Percentiles rank a stretch among this genome's conserved stretches.
Conservation (phyloP, 1,140 invertebrate genomes). For the Drosophila obscura region DNA sequence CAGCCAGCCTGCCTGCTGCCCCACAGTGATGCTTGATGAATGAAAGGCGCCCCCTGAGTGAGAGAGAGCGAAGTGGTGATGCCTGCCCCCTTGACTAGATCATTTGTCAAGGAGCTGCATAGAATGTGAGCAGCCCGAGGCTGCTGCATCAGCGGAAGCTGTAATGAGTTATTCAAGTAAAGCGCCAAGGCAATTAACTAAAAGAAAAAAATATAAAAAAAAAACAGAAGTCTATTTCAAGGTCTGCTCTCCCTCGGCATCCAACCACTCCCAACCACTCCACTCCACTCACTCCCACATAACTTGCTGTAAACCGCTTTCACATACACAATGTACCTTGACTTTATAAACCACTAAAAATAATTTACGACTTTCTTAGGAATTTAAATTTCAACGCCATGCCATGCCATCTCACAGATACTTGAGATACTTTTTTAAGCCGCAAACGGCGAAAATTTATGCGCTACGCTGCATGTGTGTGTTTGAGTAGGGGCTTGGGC, state of each 20-base stretch:
- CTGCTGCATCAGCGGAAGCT: constrained; percentile 64
- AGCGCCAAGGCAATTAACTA: constrained; percentile 70
- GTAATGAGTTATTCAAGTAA: constrained; percentile 77
- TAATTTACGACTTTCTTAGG: constrained; percentile 79
- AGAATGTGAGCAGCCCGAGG: constrained; percentile 65
- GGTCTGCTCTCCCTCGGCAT: constrained; percentile 11
- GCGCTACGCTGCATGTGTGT: constrained; percentile 44
- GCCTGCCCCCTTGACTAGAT: constrained; percentile 38
- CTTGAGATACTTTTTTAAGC: constrained; percentile 66
- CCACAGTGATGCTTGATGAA: constrained; percentile 57
- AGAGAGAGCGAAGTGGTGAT: not conserved
- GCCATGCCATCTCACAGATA: constrained; percentile 42
- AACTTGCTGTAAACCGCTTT: constrained; percentile 36
- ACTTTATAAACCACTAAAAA: constrained; percentile 80
- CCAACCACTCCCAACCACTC: no score
- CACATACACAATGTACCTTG: constrained; percentile 57
- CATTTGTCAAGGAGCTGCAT: constrained; percentile 77
- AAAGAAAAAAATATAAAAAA: no score
- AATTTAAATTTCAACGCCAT: constrained; percentile 81
- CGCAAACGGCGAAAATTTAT: constrained; percentile 65
- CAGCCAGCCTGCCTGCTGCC: constrained; percentile 1
- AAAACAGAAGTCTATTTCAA: constrained; percentile 15
- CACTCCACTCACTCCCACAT: constrained; percentile 39
- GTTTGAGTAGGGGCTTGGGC: constrained; percentile 43
- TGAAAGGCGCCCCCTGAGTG: constrained; percentile 50